Percentiles rank a stretch among this genome's conserved stretches.
Evolutionary conservation across 2,888 invertebrate species (phyloP).

Genomic region (Trachelus troglodyta): DNA sequence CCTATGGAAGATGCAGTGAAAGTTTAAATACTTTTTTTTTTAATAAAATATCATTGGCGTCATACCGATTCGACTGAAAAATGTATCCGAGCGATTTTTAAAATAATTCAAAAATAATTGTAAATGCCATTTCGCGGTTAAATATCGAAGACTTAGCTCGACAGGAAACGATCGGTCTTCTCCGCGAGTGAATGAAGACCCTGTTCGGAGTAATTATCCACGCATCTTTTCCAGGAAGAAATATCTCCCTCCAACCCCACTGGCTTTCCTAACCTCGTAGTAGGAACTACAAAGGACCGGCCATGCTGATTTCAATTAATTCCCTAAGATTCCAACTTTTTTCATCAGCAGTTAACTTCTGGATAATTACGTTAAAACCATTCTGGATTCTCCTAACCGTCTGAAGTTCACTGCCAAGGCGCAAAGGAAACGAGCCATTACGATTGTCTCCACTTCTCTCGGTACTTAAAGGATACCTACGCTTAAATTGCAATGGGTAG

Average conservation of each 20-base stretch:
- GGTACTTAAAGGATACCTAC: neutral
- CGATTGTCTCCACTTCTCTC: slow-evolving; percentile 25
- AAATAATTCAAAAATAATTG: neutral
- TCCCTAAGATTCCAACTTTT: slow-evolving; percentile 41
- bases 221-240: slow-evolving; percentile 29
- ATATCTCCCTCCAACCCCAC: neutral
- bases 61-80: neutral
- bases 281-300: neutral
- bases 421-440: slow-evolving; percentile 36
- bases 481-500: neutral
- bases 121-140: neutral
- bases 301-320: slow-evolving; percentile 54
- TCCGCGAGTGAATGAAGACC: neutral
- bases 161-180: neutral
- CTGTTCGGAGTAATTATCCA: slow-evolving; percentile 9
- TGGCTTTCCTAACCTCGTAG: too few species aligned
- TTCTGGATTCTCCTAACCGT: neutral
- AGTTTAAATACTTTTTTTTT: neutral
- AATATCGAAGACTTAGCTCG: neutral
- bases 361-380: neutral
- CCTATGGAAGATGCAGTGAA: neutral
- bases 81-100: neutral
- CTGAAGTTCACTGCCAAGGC: neutral
- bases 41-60: neutral
- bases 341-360: slow-evolving; percentile 4